phyloP scores from a whole-genome alignment of 2,113 vertebrate genomes.

The Narcine bancroftii region DNA sequence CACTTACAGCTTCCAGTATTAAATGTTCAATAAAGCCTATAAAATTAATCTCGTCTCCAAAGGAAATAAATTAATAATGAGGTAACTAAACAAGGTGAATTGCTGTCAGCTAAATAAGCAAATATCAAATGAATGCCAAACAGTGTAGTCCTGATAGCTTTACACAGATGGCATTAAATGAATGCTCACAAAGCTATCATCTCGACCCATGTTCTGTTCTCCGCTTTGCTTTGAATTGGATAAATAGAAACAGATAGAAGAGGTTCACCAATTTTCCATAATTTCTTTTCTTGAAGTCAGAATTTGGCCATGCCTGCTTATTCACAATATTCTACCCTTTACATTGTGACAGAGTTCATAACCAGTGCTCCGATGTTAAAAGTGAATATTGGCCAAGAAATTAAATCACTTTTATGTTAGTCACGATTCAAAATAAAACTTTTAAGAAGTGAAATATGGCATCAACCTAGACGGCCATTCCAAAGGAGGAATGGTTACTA shows the following conservation, averaged over 20 bases:
- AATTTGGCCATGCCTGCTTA: not conserved
- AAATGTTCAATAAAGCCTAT: not conserved
- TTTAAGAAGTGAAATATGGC: too few relatives aligned
- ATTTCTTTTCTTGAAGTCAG: not conserved
- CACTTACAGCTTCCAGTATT: not conserved
- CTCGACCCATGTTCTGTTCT: not conserved
- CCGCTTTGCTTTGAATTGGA: not conserved
- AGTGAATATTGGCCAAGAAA: not conserved
- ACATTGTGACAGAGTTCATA: not conserved
- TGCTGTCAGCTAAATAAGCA: slow-evolving; percentile 24
- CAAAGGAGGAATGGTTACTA: too few relatives aligned
- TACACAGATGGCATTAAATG: not conserved
- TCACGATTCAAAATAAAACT: too few relatives aligned
- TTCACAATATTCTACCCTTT: not conserved
- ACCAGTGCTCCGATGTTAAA: not conserved
- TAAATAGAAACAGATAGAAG: not conserved
- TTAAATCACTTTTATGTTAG: too few relatives aligned
- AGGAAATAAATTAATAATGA: slow-evolving; percentile 30
- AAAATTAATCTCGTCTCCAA: slow-evolving; percentile 19
- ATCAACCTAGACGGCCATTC: too few relatives aligned
- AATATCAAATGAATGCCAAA: slow-evolving; percentile 4
- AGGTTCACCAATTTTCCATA: not conserved
- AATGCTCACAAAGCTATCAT: slow-evolving; percentile 22
- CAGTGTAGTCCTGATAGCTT: not conserved
- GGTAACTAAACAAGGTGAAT: slow-evolving; percentile 11